Percentiles rank a stretch among this genome's conserved stretches.
Conservation (phyloP, 2,113 vertebrate species). For the Odocoileus virginianus region DNA sequence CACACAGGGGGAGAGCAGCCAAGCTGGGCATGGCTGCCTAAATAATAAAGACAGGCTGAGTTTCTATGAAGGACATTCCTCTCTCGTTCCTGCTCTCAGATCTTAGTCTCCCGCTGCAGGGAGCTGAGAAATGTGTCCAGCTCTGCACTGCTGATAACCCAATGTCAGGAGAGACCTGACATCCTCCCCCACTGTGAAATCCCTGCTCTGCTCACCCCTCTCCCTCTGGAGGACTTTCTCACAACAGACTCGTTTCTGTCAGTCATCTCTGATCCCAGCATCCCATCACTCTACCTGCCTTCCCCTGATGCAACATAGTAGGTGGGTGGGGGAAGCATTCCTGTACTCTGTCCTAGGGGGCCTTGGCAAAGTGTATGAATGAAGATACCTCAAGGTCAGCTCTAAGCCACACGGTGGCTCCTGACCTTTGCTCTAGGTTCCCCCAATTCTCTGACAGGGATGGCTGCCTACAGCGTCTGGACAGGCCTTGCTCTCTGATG, state of each 20-base stretch:
- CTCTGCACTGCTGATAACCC: background rate
- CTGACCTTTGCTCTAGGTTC: background rate
- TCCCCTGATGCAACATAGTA: too few species aligned
- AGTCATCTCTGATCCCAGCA: background rate
- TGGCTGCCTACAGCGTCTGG: background rate
- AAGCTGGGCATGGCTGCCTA: background rate
- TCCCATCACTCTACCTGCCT: background rate
- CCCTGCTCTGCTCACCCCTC: background rate
- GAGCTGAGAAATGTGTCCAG: background rate
- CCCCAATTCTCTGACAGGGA: background rate
- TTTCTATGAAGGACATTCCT: background rate
- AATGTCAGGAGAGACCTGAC: background rate
- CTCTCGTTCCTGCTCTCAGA: background rate
- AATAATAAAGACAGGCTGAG: background rate
- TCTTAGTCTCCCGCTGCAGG: background rate
- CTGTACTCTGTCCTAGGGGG: background rate
- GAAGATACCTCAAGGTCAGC: background rate
- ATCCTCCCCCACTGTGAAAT: background rate
- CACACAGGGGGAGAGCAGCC: background rate
- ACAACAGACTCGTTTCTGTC: background rate
- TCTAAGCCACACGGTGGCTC: rapidly evolving
- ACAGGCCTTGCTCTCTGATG: background rate
- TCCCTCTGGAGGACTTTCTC: background rate
- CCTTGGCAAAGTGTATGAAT: background rate
- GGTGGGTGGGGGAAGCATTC: background rate